Conservation (phyloP, 2,888 invertebrate genomes). For the Lobophora halterata region DNA sequence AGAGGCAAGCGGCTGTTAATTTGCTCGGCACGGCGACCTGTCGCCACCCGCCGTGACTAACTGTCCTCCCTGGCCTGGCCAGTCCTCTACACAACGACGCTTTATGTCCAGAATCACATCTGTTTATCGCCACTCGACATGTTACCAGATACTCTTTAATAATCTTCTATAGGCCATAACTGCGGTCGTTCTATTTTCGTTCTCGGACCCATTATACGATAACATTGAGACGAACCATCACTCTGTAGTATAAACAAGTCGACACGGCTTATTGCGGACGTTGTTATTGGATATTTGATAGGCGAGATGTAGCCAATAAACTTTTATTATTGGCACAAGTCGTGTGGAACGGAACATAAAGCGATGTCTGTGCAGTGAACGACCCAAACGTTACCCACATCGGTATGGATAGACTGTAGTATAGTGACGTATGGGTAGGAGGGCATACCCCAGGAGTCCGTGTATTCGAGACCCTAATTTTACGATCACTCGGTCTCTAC, state of each 20-base stretch:
- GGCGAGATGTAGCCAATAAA: conserved; percentile 66
- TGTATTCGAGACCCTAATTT: conserved; percentile 63
- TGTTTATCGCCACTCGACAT: conserved; percentile 44
- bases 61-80: conserved; percentile 38
- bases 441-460: conserved; percentile 29
- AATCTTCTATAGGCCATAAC: conserved; percentile 34
- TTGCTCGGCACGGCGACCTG: conserved; percentile 69
- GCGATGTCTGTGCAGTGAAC: conserved; percentile 32
- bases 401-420: conserved; percentile 27
- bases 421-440: conserved; percentile 18
- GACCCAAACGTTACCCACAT: conserved; percentile 28
- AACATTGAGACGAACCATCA: conserved; percentile 48
- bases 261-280: conserved; percentile 56
- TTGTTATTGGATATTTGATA: conserved; percentile 67
- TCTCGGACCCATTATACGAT: conserved; percentile 46
- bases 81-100: conserved; percentile 41
- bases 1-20: conserved; percentile 76
- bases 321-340: conserved; percentile 65
- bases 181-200: conserved; percentile 42
- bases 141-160: conserved; percentile 44
- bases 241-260: conserved; percentile 52
- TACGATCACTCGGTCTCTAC: conserved; percentile 65
- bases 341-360: conserved; percentile 52
- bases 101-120: conserved; percentile 51
- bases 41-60: conserved; percentile 77